Percentiles rank a stretch among this genome's conserved stretches.
These are phyloP conservation scores for Babyrousa celebensis DNA, from an alignment of 2,797 vertebrate species.

Conservation along the genomic window DNA sequence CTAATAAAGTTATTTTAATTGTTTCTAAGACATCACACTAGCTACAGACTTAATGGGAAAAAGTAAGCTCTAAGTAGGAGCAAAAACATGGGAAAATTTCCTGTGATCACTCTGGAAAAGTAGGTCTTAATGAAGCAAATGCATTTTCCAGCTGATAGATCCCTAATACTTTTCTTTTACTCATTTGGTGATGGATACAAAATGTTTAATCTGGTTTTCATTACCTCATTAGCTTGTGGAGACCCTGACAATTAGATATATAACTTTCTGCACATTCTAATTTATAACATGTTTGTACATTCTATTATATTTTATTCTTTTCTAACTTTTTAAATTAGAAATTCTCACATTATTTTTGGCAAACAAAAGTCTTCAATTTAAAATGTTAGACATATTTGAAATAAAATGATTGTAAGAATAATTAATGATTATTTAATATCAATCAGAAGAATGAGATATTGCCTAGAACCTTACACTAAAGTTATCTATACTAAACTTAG, in stretches of 20 bases:
- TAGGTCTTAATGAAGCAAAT: neutral
- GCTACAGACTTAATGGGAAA: neutral
- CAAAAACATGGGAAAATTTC: neutral
- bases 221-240: neutral
- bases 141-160: neutral
- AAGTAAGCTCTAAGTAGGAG: neutral
- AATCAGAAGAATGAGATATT: neutral
- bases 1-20: neutral
- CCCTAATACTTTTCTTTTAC: neutral
- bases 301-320: neutral
- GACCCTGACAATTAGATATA: neutral
- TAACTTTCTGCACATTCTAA: neutral
- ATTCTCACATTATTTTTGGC: neutral
- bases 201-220: neutral
- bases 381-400: slow-evolving; percentile 4
- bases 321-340: slow-evolving; percentile 16
- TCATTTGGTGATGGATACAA: neutral
- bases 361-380: neutral
- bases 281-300: neutral
- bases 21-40: neutral
- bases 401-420: neutral
- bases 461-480: neutral
- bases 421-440: neutral
- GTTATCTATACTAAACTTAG: neutral
- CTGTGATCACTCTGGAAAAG: neutral